These are phyloP conservation scores for Mystacides longicornis DNA, from an alignment of 2,888 invertebrate genomes.

Conservation along the genomic window DNA sequence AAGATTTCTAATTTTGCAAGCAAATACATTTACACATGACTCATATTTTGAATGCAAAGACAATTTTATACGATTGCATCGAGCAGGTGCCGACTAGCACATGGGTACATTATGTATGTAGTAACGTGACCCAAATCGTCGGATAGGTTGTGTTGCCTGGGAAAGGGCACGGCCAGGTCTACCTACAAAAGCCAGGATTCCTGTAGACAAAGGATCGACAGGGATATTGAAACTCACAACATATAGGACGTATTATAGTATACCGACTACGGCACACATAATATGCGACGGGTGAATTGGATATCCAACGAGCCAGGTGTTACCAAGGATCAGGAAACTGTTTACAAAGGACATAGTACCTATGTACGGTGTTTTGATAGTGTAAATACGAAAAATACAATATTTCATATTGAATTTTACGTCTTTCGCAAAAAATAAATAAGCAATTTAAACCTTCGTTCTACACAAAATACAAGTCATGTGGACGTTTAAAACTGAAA, in stretches of 20 bases:
- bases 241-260: background rate
- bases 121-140: slow-evolving; percentile 12
- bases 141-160: slow-evolving; percentile 5
- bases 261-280: background rate
- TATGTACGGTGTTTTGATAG: no score
- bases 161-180: slow-evolving; percentile 5
- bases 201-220: slow-evolving; percentile 3
- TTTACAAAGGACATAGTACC: background rate
- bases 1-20: no score
- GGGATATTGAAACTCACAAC: background rate
- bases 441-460: no score
- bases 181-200: background rate
- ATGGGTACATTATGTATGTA: background rate
- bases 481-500: no score
- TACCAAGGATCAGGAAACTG: background rate
- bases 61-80: no score
- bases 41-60: no score
- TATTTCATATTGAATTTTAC: no score
- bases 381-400: no score
- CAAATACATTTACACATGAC: no score
- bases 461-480: no score
- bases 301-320: background rate
- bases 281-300: background rate
- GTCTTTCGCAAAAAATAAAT: no score
- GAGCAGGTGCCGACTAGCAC: slow-evolving; percentile 12